These are phyloP conservation scores for Fukomys damarensis DNA, from an alignment of 2,113 vertebrate species.

Conservation along the genomic window DNA sequence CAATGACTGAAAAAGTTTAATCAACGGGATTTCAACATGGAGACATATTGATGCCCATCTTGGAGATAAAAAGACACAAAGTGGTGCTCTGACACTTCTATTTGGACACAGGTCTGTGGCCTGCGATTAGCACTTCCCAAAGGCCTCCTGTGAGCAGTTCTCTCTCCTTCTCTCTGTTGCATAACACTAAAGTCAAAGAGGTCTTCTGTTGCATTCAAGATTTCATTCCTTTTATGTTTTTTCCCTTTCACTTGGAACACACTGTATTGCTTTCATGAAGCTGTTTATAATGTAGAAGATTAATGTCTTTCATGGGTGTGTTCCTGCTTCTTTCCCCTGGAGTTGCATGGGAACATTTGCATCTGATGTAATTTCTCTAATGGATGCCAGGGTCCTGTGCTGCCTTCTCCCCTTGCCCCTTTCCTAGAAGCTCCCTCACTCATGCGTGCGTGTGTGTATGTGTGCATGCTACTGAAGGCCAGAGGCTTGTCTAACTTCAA, in stretches of 20 bases:
- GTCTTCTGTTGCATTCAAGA: not conserved
- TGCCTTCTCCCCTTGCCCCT: not conserved
- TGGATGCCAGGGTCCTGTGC: not conserved
- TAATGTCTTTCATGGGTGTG: not conserved
- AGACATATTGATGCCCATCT: not conserved
- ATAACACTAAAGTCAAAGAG: not conserved
- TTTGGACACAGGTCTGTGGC: not conserved
- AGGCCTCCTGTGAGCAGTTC: not conserved
- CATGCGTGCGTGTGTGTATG: no score
- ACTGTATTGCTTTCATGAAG: not conserved
- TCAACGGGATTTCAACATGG: not conserved
- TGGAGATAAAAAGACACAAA: not conserved
- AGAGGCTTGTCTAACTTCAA: conserved; percentile 56
- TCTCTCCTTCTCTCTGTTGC: not conserved
- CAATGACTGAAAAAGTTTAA: not conserved
- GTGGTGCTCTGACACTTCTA: not conserved
- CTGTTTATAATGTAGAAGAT: not conserved
- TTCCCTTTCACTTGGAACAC: not conserved
- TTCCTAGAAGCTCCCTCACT: fast-evolving
- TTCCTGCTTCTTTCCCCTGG: not conserved
- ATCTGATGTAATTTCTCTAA: not conserved
- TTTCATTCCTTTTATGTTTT: conserved; percentile 14
- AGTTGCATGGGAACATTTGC: not conserved
- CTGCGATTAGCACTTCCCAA: not conserved
- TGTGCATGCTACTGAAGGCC: not conserved